Conservation (phyloP, 1,140 invertebrate genomes). For the Aphelinus certus region DNA sequence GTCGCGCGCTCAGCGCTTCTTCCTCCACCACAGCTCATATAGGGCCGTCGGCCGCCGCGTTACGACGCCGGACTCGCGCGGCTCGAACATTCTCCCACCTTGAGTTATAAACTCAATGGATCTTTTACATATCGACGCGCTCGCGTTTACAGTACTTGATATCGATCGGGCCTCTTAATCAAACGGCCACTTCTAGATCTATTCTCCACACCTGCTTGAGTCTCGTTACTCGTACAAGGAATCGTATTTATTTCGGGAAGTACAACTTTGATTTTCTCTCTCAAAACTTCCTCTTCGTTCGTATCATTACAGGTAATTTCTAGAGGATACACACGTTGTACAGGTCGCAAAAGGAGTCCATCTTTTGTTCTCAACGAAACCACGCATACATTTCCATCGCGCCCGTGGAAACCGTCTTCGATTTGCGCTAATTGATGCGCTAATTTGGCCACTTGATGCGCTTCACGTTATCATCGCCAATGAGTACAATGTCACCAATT, state of each 20-base stretch:
- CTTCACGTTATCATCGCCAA: slow-evolving; percentile 31
- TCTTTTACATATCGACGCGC: too few species aligned
- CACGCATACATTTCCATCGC: slow-evolving; percentile 34
- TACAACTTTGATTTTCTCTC: background rate
- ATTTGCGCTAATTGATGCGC: slow-evolving; percentile 22
- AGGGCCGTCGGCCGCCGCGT: too few species aligned
- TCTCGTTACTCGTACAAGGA: too few species aligned
- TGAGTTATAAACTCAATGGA: too few species aligned
- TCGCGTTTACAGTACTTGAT: background rate
- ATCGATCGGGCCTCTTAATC: background rate
- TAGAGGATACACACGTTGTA: slow-evolving; percentile 32
- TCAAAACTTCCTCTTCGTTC: background rate
- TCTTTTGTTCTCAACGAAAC: slow-evolving; percentile 29
- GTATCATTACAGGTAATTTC: slow-evolving; percentile 21
- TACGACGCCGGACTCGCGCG: too few species aligned
- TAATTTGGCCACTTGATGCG: slow-evolving; percentile 35
- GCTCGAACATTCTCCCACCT: too few species aligned
- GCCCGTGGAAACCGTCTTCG: slow-evolving; percentile 39
- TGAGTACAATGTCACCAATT: slow-evolving; percentile 7
- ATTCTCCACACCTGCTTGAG: background rate
- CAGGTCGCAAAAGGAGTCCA: slow-evolving; percentile 16
- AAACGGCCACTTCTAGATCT: background rate
- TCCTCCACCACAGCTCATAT: background rate
- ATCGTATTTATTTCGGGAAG: background rate
- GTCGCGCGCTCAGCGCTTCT: too few species aligned